Percentiles rank a stretch among this genome's conserved stretches.
Evolutionary conservation across 2,888 invertebrate species (phyloP).

Genomic region (Volucella inanis): DNA sequence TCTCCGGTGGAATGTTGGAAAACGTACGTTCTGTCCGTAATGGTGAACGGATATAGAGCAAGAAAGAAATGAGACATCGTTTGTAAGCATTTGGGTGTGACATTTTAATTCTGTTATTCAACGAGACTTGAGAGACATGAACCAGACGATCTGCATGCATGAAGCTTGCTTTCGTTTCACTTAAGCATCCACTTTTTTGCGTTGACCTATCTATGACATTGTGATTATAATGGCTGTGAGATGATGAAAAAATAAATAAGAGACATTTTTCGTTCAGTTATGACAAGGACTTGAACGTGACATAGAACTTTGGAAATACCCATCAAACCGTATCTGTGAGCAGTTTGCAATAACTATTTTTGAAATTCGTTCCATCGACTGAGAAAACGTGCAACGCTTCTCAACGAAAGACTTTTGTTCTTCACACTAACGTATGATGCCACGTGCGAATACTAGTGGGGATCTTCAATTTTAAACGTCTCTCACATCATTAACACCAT

Average conservation of each 20-base stretch:
- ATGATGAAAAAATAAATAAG: background rate
- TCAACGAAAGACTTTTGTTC: background rate
- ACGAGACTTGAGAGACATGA: background rate
- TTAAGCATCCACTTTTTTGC: conserved; percentile 12
- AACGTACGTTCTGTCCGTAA: no score
- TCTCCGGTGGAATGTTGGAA: background rate
- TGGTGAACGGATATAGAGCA: no score
- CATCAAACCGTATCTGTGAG: background rate
- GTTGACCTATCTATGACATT: conserved; percentile 13
- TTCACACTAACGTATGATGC: background rate
- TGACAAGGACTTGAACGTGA: conserved; percentile 26
- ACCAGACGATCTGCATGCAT: conserved; percentile 3
- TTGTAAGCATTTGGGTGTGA: conserved; percentile 29
- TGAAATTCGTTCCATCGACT: background rate
- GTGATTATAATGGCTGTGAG: conserved; percentile 24
- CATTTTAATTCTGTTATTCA: conserved; percentile 24
- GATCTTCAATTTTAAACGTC: no score
- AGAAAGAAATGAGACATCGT: conserved; percentile 35
- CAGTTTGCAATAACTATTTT: background rate
- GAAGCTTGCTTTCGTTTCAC: background rate
- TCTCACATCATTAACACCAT: no score
- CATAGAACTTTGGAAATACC: conserved; percentile 7
- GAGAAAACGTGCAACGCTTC: background rate
- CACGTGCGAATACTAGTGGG: background rate
- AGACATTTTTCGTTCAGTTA: background rate